Evolutionary conservation across 2,113 vertebrate genomes (phyloP).

Genomic region (Sula dactylatra): DNA sequence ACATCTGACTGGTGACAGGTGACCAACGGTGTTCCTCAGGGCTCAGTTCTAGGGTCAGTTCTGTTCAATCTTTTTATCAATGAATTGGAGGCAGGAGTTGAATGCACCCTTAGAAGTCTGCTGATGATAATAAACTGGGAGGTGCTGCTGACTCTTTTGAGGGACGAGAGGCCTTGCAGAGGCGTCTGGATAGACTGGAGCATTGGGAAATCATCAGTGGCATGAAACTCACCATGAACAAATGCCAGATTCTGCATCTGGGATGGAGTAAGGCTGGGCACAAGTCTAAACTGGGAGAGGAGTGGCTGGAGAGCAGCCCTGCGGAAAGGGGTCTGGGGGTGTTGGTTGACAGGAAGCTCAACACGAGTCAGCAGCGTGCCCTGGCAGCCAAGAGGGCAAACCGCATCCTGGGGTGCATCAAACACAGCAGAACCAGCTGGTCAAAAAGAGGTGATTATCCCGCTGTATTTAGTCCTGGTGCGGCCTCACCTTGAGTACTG

Average conservation of each 20-base stretch:
- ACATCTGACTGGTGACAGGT: neutral
- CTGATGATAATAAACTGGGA: neutral
- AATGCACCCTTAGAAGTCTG: neutral
- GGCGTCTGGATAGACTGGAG: neutral
- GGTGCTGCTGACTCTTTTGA: neutral
- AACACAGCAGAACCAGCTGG: too few species aligned
- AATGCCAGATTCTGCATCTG: neutral
- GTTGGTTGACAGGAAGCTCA: neutral
- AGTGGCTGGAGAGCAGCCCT: neutral
- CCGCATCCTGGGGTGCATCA: neutral
- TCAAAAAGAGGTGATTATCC: neutral
- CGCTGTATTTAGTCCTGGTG: neutral
- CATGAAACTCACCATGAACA: neutral
- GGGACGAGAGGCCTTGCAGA: neutral
- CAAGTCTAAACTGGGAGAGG: neutral
- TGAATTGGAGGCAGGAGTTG: neutral
- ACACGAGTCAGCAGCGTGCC: neutral
- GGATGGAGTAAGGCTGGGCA: accelerated
- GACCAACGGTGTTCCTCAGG: neutral
- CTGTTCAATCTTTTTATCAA: neutral
- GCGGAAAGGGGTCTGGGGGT: neutral
- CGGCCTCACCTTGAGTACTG: neutral
- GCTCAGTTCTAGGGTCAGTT: neutral
- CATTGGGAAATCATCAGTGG: accelerated
- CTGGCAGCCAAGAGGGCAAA: neutral